Conservation (phyloP, 1,140 invertebrate genomes). For the Megalonaias nervosa region DNA sequence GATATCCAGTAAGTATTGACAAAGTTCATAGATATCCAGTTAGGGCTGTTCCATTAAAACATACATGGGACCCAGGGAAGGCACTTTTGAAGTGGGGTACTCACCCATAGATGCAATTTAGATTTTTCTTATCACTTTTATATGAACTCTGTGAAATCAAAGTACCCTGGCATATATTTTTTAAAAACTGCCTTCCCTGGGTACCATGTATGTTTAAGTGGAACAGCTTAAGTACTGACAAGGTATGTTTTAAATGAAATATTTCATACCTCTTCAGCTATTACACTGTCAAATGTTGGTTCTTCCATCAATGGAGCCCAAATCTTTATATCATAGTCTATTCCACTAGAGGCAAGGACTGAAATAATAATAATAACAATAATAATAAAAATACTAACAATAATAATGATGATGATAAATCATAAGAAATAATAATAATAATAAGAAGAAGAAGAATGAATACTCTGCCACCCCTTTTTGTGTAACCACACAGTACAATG, state of each 20-base stretch:
- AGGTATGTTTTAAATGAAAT: background rate
- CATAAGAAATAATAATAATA: background rate
- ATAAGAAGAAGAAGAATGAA: background rate
- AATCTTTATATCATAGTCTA: constrained; percentile 92
- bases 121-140: too few species aligned
- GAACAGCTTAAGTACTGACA: background rate
- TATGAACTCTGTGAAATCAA: too few species aligned
- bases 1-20: background rate
- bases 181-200: too few species aligned
- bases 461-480: background rate
- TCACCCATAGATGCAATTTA: too few species aligned
- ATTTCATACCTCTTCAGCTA: constrained; percentile 80
- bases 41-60: background rate
- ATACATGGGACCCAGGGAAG: too few species aligned
- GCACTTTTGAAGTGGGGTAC: too few species aligned
- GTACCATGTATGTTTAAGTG: too few species aligned
- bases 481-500: too few species aligned
- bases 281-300: constrained; percentile 78
- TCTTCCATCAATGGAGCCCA: constrained; percentile 80
- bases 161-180: too few species aligned
- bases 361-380: constrained; percentile 13
- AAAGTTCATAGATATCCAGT: background rate
- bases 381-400: background rate
- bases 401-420: background rate
- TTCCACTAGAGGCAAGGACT: constrained; percentile 88